Conservation (phyloP, 2,888 invertebrate species). For the Villa cingulata region DNA sequence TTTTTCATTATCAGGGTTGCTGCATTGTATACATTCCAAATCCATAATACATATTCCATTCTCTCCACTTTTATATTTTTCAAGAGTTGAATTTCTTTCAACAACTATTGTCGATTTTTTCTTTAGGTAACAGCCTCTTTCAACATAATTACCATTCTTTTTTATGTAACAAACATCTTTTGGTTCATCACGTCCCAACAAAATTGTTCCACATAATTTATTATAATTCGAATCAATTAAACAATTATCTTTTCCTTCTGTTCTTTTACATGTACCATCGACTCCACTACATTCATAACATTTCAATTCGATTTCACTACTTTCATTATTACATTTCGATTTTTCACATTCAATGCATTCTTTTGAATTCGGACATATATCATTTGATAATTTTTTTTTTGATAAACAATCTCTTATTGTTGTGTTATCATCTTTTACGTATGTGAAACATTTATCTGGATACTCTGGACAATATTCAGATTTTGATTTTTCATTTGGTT, state of each 20-base stretch:
- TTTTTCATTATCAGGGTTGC: not conserved
- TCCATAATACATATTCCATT: not conserved
- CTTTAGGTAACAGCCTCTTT: not conserved
- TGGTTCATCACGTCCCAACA: not conserved
- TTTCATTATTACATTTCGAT: not conserved
- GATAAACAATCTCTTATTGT: conserved; percentile 2
- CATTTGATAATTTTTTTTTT: not conserved
- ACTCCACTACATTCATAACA: not conserved
- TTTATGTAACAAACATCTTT: not conserved
- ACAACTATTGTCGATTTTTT: not conserved
- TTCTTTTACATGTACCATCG: not conserved
- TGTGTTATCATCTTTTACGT: conserved; percentile 2
- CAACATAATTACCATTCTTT: not conserved
- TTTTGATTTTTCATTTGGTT: no score
- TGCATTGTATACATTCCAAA: not conserved
- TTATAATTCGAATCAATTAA: not conserved
- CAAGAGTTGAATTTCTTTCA: not conserved
- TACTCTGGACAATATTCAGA: not conserved
- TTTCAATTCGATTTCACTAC: not conserved
- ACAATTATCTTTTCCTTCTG: not conserved
- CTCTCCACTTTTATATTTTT: not conserved
- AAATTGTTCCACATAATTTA: not conserved
- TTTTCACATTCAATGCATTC: not conserved
- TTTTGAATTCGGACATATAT: not conserved
- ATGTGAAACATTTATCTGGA: conserved; percentile 1